Base-by-base conservation (phyloP, 2,113 vertebrate species). In the Columba livia region DNA sequence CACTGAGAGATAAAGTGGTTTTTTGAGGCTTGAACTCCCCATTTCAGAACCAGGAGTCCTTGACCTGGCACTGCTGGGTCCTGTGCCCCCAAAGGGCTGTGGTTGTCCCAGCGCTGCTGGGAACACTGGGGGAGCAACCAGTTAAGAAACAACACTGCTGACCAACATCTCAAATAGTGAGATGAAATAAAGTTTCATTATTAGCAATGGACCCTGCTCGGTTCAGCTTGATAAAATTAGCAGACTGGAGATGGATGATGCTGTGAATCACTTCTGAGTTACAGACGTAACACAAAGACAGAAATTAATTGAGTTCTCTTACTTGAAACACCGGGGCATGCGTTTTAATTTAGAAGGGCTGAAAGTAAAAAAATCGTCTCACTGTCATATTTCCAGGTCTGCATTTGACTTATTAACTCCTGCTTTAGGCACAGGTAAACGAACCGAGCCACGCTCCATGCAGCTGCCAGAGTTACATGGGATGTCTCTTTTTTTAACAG, bases 281-380 rank as follows among this genome's bases (percentile, higher is more conserved):
- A 32, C 77, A 94, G 79, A 79, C 25, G 8, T 18, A 88, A 50
- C 38, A 61, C 72, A 66, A 18, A 0, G 34, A 79, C 94, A 96
- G 83, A 65, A 91, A 94, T 62, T 9, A 65, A 87, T 79, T 64
- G 74, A 95, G 84, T 64, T 56, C 72, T 90, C 4, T 3, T 53
- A 53, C 42, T 56, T 8, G 20, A 88, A 96, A 90, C 84, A 84
- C 48, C 9, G 3, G 80, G 89, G 81, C 81, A 89, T 53, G 42
- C 4, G 3, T 93, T 94, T 95, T 93, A 95, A 96, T 96, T 94
- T 94, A 66, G 65, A 77, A 86, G 36, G 66, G 34, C 47, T 87
- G 92, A 85, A 89, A 79, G 56, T 74, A 48, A 94, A 86, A 40
- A 95, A 94, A 72, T 72, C 47, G 62, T 84, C 85, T 93, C 57